Evolutionary conservation across 2,888 invertebrate genomes (phyloP).

Genomic region (Agrypnus murinus): DNA sequence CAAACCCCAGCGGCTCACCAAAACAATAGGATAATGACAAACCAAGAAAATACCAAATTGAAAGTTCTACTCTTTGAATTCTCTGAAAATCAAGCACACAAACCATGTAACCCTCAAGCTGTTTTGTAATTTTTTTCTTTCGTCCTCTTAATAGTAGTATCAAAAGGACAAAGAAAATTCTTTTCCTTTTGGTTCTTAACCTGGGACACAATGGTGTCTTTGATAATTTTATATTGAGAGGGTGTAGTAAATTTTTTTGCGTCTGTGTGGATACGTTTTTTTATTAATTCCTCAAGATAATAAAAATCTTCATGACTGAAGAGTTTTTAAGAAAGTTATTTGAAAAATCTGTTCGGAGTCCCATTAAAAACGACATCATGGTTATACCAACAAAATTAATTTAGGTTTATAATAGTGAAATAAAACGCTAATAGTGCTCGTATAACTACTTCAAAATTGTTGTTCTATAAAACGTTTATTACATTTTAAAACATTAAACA

Average conservation of each 20-base stretch:
- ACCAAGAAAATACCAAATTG: constrained; percentile 65
- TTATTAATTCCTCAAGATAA: constrained; percentile 8
- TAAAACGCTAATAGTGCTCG: constrained; percentile 41
- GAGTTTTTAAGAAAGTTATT: constrained; percentile 23
- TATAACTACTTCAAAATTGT: constrained; percentile 44
- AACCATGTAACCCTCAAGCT: constrained; percentile 59
- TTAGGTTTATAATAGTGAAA: constrained; percentile 34
- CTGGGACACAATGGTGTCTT: constrained; percentile 3
- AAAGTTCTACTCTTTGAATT: constrained; percentile 61
- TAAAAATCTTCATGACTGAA: constrained; percentile 16
- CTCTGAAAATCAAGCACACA: constrained; percentile 61
- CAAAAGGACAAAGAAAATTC: constrained; percentile 18
- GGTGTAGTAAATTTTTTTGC: neutral
- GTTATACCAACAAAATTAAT: constrained; percentile 33
- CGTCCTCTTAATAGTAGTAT: no score
- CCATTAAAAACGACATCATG: constrained; percentile 30
- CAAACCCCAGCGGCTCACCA: constrained; percentile 57
- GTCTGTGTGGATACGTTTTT: neutral
- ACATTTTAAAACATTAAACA: constrained; percentile 39
- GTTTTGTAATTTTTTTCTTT: constrained; percentile 42
- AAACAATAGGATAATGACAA: constrained; percentile 68
- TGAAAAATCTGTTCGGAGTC: constrained; percentile 29
- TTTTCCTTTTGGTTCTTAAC: constrained; percentile 2
- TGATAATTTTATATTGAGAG: constrained; percentile 15
- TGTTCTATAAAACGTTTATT: constrained; percentile 43